Base-by-base conservation (phyloP, 1,140 invertebrate genomes). In the Phenacoccus solenopsis region DNA sequence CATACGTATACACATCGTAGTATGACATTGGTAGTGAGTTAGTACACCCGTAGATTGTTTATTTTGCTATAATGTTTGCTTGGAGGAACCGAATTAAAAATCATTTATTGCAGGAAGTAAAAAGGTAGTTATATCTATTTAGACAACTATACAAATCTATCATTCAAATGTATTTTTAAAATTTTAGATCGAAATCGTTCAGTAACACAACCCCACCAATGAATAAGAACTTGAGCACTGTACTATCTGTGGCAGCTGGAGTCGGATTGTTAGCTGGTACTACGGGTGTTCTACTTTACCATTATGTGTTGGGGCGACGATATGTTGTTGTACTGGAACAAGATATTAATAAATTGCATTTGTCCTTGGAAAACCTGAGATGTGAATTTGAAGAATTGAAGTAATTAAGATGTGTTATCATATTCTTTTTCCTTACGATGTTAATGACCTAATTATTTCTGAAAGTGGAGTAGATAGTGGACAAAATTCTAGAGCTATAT, bases 401-500 rank as follows among this genome's bases (percentile, higher is more conserved):
- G 59, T 64, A 64, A 64, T 4, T 64, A 24, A n/a, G 20, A 64
- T 64, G n/a, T n/a, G n/a, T n/a, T n/a, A n/a, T n/a, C n/a, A n/a
- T n/a, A n/a, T n/a, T n/a, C n/a, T n/a, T n/a, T n/a, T n/a, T n/a
- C n/a, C n/a, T n/a, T n/a, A n/a, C n/a, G n/a, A n/a, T n/a, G n/a
- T n/a, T n/a, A n/a, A n/a, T n/a, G n/a, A n/a, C n/a, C n/a, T n/a
- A n/a, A n/a, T n/a, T n/a, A n/a, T n/a, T n/a, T n/a, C n/a, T n/a
- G n/a, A n/a, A n/a, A n/a, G n/a, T n/a, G n/a, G n/a, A n/a, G n/a
- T n/a, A n/a, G n/a, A n/a, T n/a, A n/a, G n/a, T n/a, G n/a, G n/a
- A n/a, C n/a, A n/a, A n/a, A n/a, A n/a, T n/a, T n/a, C n/a, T n/a
- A n/a, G n/a, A n/a, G n/a, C n/a, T n/a, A n/a, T n/a, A n/a, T n/a